Evolutionary conservation across 2,888 invertebrate species (phyloP), one percentile per base, ranked within the genome.

Genomic region (Malacosoma neustria): DNA sequence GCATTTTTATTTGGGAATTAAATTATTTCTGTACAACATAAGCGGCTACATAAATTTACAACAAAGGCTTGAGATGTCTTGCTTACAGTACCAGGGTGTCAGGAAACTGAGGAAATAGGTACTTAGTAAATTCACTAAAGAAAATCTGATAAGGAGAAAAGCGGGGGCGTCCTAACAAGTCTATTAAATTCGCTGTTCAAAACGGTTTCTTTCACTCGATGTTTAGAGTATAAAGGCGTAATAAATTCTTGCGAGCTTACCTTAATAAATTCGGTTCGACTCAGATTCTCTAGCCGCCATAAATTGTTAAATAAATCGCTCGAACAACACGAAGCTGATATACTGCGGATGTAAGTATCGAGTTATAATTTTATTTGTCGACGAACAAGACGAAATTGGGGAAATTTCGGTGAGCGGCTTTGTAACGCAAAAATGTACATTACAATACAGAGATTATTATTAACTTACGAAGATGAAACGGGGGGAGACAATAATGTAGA

Each of bases 271-370:
- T 71, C 65, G 57, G 62, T 69, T 62, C 61, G 70, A 72, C 66
- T 79, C 74, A 75, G 73, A 75, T 72, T 79, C 71, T 62, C 63
- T 53, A 61, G 65, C 63, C 57, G 53, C 72, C 56, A 72, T 80
- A 80, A 80, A 80, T 80, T 76, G 72, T 69, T 70, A 65, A 74
- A 76, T 76, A 79, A 80, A 80, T 77, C 71, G 76, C 55, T 64
- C 59, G 69, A 64, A 73, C 68, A 64, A 68, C 65, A 60, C 54
- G 48, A 50, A 56, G 57, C 50, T 58, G 53, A 57, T 64, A 57
- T 55, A 45, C 55, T 51, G 61, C 55, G 57, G 57, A 57, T 52
- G 48, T 30, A 15, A 45, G 57, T 57, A 58, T 64, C 58, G 55
- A 54, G 54, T 62, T 67, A 58, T 62, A 53, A 64, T 58, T 61